Percentiles rank a stretch among this genome's conserved stretches.
phyloP scores from a whole-genome alignment of 2,888 invertebrate species.

The Hermodice carunculata region DNA sequence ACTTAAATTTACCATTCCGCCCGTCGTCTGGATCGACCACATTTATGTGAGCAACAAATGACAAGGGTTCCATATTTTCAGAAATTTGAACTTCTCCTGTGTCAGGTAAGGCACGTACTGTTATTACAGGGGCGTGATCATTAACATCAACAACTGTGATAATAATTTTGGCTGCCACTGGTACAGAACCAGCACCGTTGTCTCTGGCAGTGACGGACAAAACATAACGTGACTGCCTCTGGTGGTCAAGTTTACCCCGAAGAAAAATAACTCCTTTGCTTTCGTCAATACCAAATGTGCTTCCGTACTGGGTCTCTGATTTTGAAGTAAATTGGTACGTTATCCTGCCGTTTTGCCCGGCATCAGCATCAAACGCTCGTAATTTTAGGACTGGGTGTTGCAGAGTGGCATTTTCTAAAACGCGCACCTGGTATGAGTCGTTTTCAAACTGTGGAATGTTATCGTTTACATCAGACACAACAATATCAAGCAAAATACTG shows the following conservation, averaged over 20 bases:
- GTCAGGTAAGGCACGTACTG: conserved; percentile 24
- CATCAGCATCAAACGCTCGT: conserved; percentile 24
- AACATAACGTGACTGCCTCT: conserved; percentile 12
- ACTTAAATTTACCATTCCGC: conserved; percentile 8
- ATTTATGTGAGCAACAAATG: conserved; percentile 17
- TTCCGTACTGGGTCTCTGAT: conserved; percentile 4
- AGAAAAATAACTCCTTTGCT: conserved; percentile 31
- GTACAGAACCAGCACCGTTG: conserved; percentile 11
- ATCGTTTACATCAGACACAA: conserved; percentile 18
- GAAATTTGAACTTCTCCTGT: conserved; percentile 26
- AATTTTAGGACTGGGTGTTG: conserved; percentile 3
- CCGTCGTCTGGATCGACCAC: conserved; percentile 20
- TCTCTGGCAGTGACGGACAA: conserved; percentile 30
- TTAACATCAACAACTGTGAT: conserved; percentile 35
- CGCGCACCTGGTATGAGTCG: conserved; percentile 5
- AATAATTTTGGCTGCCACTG: conserved; percentile 24
- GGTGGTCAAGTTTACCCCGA: conserved; percentile 25
- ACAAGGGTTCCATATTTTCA: conserved; percentile 22
- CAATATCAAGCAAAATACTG: conserved; percentile 11
- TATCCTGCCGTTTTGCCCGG: conserved; percentile 20
- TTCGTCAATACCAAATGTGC: conserved; percentile 27
- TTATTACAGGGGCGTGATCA: conserved; percentile 34
- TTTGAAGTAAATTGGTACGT: conserved; percentile 11
- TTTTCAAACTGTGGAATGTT: conserved; percentile 18
- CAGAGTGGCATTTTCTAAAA: conserved; percentile 5